A percentile compares a stretch with the other conserved stretches of the same genome.
phyloP scores from a whole-genome alignment of 2,113 vertebrate species.

The Cynocephalus volans region DNA sequence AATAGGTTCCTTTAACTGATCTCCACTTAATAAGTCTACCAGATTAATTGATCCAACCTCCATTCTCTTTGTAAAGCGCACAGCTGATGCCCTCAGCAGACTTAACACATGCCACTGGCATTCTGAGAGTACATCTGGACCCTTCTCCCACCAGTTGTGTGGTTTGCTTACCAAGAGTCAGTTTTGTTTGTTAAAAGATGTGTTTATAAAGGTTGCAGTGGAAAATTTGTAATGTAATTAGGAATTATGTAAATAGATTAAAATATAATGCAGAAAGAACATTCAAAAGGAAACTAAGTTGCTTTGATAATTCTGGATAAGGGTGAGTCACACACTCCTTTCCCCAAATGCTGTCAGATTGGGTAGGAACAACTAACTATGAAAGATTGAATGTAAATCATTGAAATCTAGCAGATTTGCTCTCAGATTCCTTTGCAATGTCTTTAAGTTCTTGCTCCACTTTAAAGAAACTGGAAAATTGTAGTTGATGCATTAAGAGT shows the following conservation, averaged over 20 bases:
- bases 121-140: not conserved
- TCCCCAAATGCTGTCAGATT: not conserved
- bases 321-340: not conserved
- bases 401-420: slow-evolving; percentile 36
- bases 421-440: not conserved
- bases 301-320: slow-evolving; percentile 39
- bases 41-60: no score
- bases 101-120: not conserved
- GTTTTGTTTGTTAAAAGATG: not conserved
- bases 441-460: slow-evolving; percentile 15
- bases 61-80: not conserved
- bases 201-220: not conserved
- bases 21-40: not conserved
- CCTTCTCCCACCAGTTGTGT: not conserved
- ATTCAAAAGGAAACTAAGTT: not conserved
- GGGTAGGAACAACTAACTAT: not conserved
- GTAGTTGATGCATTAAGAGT: not conserved
- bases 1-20: not conserved
- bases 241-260: not conserved
- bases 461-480: slow-evolving; percentile 32
- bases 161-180: not conserved
- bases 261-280: slow-evolving; percentile 12
- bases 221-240: not conserved
- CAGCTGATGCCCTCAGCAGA: not conserved
- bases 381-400: slow-evolving; percentile 21